Percentiles rank a stretch among this genome's conserved stretches.
Conservation (phyloP, 2,797 vertebrate genomes). For the Mareca strepera region DNA sequence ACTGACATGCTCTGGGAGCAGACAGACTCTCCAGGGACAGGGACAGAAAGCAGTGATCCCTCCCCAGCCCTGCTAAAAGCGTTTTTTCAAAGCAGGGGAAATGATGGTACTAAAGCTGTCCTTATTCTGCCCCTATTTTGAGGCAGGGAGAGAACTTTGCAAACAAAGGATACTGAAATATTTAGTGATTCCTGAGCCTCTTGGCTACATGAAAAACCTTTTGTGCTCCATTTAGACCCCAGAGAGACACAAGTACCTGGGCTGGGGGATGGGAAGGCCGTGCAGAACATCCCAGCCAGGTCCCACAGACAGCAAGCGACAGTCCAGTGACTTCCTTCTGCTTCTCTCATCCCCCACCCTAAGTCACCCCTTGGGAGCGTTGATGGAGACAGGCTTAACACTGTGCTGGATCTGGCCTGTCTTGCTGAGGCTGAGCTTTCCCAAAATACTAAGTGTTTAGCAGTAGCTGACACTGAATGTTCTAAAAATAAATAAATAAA, state of each 20-base stretch:
- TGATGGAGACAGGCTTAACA: not conserved
- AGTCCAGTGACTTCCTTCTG: not conserved
- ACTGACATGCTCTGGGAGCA: not conserved
- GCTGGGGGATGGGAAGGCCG: not conserved
- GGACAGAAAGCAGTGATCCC: not conserved
- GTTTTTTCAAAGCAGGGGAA: not conserved
- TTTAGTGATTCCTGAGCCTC: not conserved
- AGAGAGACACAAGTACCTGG: not conserved
- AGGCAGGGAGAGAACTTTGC: not conserved
- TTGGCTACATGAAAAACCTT: not conserved
- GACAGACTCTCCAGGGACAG: not conserved
- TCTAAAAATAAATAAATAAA: not conserved
- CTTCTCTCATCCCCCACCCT: not conserved
- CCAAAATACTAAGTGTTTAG: not conserved
- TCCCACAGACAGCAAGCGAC: not conserved
- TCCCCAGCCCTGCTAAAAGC: not conserved
- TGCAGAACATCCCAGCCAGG: not conserved
- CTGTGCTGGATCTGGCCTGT: not conserved
- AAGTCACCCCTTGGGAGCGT: not conserved
- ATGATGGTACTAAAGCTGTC: accelerated
- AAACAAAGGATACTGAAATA: not conserved
- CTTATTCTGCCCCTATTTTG: not conserved
- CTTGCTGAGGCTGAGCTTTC: not conserved
- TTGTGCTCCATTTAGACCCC: not conserved
- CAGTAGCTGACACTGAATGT: not conserved